Evolutionary conservation across 2,113 vertebrate genomes (phyloP), one percentile per base, ranked within the genome.

Genomic region (Osmerus mordax): DNA sequence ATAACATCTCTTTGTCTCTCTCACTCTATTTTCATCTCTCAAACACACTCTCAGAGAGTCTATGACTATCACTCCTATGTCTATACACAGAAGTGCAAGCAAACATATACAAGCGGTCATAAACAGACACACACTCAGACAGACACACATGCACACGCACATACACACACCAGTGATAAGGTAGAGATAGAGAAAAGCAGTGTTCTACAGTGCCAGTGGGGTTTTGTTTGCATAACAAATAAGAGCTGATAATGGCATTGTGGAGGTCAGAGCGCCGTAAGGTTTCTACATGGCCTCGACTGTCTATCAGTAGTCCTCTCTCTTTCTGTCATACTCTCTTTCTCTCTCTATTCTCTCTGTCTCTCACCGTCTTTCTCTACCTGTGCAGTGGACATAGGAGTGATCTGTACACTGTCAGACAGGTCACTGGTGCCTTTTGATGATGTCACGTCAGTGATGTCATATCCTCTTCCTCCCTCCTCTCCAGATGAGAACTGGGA

Each of bases 401-500:
- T 23, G 23, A 23, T 47, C 41, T 47, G 41, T 47, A 47, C 41
- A 1, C 9, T 47, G 41, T 47, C 9, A 47, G 41, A 47, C 41
- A 47, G 7, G 41, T 11, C 41, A 9, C 32, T 25, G 65, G 51
- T 6, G 16, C 51, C 52, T 16, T 16, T 14, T 28, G 25, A 51
- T 28, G 66, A 54, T 54, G 23, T 12, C 65, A 23, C 65, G 21
- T 21, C 51, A 13, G 21, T 8, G 15, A 41, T 68, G 66, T 53
- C 66, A 28, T 60, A 51, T 70, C 59, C 69, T 32, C 77, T 69
- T 73, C 60, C 73, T 69, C 54, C 66, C 68, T 70, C 9, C 70
- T 23, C 18, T 32, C 29, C 90, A 96, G 95, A 95, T 90, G 95
- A 96, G 86, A 95, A 94, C 90, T 96, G 95, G 95, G 93, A 94